Evolutionary conservation across 2,797 vertebrate species (phyloP).

Genomic region (Ciconia nigra): DNA sequence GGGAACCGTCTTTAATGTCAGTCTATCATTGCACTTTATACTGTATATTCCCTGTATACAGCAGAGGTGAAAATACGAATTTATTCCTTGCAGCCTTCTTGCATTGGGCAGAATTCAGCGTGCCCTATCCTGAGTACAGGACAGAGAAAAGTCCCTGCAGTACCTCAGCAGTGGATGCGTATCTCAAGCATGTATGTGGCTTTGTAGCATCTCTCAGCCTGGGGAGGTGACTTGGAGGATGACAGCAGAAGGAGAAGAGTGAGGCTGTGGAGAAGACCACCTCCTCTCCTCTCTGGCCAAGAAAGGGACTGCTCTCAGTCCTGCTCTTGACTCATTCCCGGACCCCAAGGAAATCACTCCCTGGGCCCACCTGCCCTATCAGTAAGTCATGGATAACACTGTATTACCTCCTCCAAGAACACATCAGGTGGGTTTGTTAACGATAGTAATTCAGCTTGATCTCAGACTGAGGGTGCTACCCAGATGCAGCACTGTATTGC

Average conservation of each 20-base stretch:
- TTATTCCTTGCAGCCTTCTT: not conserved
- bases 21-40: not conserved
- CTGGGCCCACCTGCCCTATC: not conserved
- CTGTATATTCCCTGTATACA: not conserved
- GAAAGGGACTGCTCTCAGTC: not conserved
- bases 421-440: not conserved
- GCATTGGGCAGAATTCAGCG: not conserved
- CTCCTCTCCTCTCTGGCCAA: not conserved
- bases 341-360: not conserved
- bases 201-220: not conserved
- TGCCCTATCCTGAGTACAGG: not conserved
- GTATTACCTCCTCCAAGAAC: not conserved
- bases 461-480: not conserved
- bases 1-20: constrained; percentile 5
- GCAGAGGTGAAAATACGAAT: not conserved
- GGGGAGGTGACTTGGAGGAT: not conserved
- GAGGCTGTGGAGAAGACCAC: not conserved
- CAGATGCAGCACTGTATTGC: not conserved
- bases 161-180: accelerated
- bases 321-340: not conserved
- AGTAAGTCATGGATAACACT: not conserved
- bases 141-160: not conserved
- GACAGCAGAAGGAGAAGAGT: not conserved
- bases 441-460: not conserved
- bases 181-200: not conserved